phyloP scores from a whole-genome alignment of 2,113 vertebrate species.

The Condylura cristata region DNA sequence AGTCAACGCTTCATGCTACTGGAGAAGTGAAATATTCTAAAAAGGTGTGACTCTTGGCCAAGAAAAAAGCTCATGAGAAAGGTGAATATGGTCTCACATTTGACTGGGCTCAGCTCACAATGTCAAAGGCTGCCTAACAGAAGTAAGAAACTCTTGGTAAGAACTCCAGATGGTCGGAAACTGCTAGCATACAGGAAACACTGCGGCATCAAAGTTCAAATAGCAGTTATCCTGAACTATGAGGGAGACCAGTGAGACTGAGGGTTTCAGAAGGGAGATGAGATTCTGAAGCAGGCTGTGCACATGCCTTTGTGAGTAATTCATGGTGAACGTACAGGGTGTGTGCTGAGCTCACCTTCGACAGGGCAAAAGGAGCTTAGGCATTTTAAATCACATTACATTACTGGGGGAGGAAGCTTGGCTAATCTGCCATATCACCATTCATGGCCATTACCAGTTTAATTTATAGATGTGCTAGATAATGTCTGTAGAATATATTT shows the following conservation, averaged over 20 bases:
- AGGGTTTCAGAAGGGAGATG: neutral
- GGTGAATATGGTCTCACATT: neutral
- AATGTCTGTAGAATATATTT: neutral
- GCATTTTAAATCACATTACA: neutral
- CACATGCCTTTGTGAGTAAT: neutral
- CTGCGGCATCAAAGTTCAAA: neutral
- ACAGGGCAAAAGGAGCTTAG: neutral
- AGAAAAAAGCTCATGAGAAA: conserved; percentile 12
- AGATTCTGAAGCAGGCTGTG: conserved; percentile 12
- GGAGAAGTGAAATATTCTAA: conserved; percentile 16
- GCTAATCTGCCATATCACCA: neutral
- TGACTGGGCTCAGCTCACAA: neutral
- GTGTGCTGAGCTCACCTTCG: neutral
- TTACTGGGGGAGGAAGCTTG: neutral
- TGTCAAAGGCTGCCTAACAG: neutral
- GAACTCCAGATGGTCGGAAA: conserved; percentile 3
- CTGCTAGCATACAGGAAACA: neutral
- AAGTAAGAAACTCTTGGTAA: neutral
- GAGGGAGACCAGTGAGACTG: neutral
- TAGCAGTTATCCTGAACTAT: conserved; percentile 1
- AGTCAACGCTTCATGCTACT: neutral
- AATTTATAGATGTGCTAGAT: neutral
- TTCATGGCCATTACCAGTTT: neutral
- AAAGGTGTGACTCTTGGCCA: conserved; percentile 3
- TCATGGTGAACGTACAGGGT: neutral